Evolutionary conservation across 1,140 invertebrate genomes (phyloP).

Genomic region (Saccostrea cuccullata): DNA sequence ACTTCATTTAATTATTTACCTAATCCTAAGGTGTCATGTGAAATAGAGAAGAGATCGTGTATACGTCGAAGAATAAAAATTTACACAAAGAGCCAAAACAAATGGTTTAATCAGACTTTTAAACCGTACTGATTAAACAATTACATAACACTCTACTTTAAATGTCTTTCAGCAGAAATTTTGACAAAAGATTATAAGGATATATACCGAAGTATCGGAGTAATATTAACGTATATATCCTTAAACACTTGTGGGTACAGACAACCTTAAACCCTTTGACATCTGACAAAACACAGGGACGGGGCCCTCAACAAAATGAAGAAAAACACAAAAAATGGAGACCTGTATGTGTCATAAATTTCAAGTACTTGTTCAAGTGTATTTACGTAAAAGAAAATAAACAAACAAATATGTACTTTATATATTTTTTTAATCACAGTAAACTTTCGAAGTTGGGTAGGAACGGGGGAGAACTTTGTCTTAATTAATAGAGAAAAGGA

Average conservation of each 20-base stretch:
- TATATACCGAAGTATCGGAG: neutral
- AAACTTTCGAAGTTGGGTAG: too few species aligned
- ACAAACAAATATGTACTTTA: neutral
- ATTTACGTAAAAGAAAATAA: neutral
- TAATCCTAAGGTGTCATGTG: neutral
- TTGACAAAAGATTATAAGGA: neutral
- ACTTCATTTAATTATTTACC: constrained; percentile 12
- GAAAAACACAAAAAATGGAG: neutral
- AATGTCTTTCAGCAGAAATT: neutral
- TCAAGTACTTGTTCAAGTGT: neutral
- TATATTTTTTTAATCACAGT: neutral
- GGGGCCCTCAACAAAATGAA: neutral
- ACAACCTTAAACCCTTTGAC: neutral
- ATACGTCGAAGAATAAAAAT: neutral
- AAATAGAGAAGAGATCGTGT: neutral
- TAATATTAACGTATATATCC: neutral
- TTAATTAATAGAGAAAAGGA: too few species aligned
- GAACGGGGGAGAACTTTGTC: too few species aligned
- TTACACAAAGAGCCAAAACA: constrained; percentile 24
- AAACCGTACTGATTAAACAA: constrained; percentile 25
- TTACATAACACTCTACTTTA: constrained; percentile 22
- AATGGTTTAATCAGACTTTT: neutral
- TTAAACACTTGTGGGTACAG: neutral
- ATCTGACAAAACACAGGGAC: neutral
- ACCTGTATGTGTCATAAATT: neutral